Conservation (phyloP, 2,113 vertebrate genomes). For the Petaurus breviceps region DNA sequence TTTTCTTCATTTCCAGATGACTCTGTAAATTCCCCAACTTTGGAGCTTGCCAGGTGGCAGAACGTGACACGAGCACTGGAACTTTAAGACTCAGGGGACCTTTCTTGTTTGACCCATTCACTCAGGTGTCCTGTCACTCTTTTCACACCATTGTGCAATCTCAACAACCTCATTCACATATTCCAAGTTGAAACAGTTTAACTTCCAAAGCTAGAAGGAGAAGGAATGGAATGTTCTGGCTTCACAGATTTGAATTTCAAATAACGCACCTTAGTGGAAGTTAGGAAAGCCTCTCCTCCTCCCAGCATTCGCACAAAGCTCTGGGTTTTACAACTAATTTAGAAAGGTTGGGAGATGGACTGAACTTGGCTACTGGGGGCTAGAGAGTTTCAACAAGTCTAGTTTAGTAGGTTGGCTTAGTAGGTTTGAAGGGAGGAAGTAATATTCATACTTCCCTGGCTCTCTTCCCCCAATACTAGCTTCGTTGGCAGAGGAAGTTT, state of each 20-base stretch:
- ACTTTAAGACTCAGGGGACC: not conserved
- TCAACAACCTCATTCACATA: not conserved
- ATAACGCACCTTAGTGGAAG: slow-evolving; percentile 16
- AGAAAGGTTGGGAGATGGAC: rapidly evolving
- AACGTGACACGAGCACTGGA: not conserved
- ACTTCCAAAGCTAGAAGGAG: not conserved
- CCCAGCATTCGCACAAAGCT: not conserved
- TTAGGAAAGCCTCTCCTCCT: not conserved
- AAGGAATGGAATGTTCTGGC: slow-evolving; percentile 62
- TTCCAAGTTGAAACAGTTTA: not conserved
- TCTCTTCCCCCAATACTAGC: not conserved
- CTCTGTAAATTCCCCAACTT: not conserved
- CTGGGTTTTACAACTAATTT: not conserved
- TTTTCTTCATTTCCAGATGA: no score
- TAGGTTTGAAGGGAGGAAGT: not conserved
- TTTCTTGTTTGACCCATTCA: not conserved
- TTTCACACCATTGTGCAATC: not conserved
- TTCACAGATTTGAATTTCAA: slow-evolving; percentile 57
- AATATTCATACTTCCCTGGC: not conserved
- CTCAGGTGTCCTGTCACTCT: not conserved
- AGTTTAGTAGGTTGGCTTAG: not conserved
- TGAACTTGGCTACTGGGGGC: not conserved
- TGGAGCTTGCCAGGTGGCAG: not conserved
- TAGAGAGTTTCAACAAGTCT: not conserved
- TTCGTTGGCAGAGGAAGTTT: not conserved